Conservation (phyloP, 2,797 vertebrate genomes). For the Prunella strophiata region DNA sequence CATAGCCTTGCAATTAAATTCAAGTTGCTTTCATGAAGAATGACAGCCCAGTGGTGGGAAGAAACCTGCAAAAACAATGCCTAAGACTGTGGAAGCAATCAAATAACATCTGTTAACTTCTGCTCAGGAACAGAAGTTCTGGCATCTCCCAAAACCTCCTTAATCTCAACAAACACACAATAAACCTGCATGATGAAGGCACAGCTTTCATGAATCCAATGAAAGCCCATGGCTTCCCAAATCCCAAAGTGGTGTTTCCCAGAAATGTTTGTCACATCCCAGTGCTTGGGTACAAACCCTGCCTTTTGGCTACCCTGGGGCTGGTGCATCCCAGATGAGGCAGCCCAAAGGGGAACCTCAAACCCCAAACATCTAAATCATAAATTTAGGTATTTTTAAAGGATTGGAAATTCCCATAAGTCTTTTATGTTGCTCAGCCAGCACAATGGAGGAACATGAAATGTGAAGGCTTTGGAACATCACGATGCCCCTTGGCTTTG, state of each 20-base stretch:
- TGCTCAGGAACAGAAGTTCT: not conserved
- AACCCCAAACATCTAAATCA: not conserved
- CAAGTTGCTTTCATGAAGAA: not conserved
- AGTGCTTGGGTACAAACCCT: not conserved
- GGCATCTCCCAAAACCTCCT: not conserved
- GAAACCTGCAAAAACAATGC: conserved; percentile 9
- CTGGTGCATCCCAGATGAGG: not conserved
- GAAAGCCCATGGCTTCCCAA: not conserved
- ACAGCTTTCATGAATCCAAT: not conserved
- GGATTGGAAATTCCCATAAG: not conserved
- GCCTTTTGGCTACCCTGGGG: not conserved
- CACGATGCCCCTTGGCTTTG: not conserved
- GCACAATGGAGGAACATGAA: not conserved
- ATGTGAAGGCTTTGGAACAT: not conserved
- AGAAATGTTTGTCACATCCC: not conserved
- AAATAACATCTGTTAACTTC: not conserved
- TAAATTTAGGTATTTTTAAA: not conserved
- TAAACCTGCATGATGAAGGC: not conserved
- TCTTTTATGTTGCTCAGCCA: conserved; percentile 15
- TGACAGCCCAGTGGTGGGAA: not conserved
- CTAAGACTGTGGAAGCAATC: not conserved
- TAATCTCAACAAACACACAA: not conserved
- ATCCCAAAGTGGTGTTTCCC: not conserved
- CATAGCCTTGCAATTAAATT: not conserved
- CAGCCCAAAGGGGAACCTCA: not conserved